phyloP scores from a whole-genome alignment of 2,113 vertebrate genomes.

The Zapornia atra region DNA sequence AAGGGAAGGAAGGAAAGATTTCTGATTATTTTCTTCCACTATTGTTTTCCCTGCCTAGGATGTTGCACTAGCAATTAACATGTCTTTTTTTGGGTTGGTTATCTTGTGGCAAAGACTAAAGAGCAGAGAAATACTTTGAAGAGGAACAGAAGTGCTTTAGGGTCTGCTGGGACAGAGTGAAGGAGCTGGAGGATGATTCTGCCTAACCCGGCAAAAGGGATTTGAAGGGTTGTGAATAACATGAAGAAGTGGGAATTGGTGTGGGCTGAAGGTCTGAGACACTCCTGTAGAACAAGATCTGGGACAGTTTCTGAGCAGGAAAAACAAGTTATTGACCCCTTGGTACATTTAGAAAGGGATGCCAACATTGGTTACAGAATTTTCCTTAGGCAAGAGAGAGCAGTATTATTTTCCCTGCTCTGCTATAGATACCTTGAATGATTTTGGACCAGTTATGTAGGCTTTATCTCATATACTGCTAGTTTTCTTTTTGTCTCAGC shows the following conservation, averaged over 20 bases:
- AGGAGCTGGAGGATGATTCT: neutral
- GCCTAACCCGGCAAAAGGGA: neutral
- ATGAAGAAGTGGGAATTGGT: neutral
- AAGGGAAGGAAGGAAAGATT: neutral
- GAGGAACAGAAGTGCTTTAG: neutral
- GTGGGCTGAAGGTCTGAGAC: neutral
- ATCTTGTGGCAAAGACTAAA: neutral
- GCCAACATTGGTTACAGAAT: neutral
- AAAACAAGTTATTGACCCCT: neutral
- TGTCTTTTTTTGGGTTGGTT: neutral
- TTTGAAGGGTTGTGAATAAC: neutral
- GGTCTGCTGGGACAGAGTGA: neutral
- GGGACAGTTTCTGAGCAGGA: neutral
- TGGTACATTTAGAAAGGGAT: neutral
- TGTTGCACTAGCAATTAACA: neutral
- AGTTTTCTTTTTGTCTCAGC: neutral
- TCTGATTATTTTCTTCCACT: neutral
- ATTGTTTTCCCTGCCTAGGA: neutral
- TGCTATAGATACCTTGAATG: neutral
- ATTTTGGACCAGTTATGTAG: neutral
- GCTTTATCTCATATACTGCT: neutral
- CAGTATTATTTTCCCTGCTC: neutral
- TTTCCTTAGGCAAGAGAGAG: neutral
- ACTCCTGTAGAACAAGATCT: neutral
- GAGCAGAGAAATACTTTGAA: neutral